phyloP scores from a whole-genome alignment of 2,797 vertebrate species.

The Mormyrops boulengeri region DNA sequence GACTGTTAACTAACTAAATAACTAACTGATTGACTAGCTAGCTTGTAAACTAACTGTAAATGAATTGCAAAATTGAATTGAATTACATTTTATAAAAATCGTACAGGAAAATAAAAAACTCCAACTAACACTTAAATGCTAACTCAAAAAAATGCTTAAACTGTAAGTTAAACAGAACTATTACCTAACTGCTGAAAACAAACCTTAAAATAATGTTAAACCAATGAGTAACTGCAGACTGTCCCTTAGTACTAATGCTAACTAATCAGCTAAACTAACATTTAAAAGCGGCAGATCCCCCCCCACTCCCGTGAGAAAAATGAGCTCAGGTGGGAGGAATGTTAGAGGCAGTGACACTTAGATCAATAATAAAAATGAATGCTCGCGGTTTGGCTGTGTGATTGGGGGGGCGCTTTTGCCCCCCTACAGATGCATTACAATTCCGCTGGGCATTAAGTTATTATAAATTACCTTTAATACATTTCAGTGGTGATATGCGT shows the following conservation, averaged over 20 bases:
- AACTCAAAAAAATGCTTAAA: background rate
- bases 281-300: background rate
- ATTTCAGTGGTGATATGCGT: background rate
- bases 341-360: background rate
- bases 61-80: background rate
- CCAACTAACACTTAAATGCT: background rate
- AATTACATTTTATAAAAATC: background rate
- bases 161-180: background rate
- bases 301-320: background rate
- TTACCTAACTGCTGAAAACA: background rate
- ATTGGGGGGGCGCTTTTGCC: background rate
- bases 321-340: background rate
- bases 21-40: background rate
- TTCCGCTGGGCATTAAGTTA: background rate
- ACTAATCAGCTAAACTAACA: background rate
- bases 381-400: background rate
- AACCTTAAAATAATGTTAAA: background rate
- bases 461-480: background rate
- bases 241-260: background rate
- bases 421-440: background rate
- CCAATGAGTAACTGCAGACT: background rate
- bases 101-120: background rate
- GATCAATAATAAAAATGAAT: background rate
- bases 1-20: background rate
- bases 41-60: background rate